Evolutionary conservation across 2,113 vertebrate species (phyloP).

Genomic region (Datnioides undecimradiatus): DNA sequence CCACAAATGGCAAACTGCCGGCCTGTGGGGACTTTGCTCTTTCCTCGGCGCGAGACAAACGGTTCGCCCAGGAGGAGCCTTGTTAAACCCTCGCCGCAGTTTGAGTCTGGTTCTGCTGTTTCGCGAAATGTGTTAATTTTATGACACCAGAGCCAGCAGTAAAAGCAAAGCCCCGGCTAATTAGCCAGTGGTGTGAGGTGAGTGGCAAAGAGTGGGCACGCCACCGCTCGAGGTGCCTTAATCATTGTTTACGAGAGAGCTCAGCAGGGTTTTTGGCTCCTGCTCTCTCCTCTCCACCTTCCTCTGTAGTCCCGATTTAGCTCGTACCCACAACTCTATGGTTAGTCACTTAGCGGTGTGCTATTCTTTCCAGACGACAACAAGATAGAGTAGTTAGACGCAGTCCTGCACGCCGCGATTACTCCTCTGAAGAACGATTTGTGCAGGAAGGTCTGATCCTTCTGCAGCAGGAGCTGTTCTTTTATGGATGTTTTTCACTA

Average conservation of each 20-base stretch:
- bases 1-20: constrained; percentile 60
- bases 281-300: constrained; percentile 59
- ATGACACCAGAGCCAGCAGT: constrained; percentile 77
- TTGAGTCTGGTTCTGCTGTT: constrained; percentile 69
- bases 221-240: constrained; percentile 75
- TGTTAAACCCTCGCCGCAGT: constrained; percentile 76
- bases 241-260: constrained; percentile 80
- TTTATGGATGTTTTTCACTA: constrained; percentile 59
- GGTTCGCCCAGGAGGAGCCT: constrained; percentile 74
- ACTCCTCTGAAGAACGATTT: constrained; percentile 33
- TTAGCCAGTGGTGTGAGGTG: constrained; percentile 76
- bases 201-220: constrained; percentile 74
- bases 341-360: constrained; percentile 13
- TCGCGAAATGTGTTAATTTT: constrained; percentile 84
- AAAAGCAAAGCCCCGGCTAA: constrained; percentile 81
- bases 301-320: constrained; percentile 51
- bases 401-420: constrained; percentile 22
- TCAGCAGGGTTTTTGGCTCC: constrained; percentile 72
- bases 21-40: constrained; percentile 64
- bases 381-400: constrained; percentile 23
- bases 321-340: constrained; percentile 25
- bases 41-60: constrained; percentile 60
- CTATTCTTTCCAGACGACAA: constrained; percentile 38
- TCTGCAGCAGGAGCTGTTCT: constrained; percentile 14
- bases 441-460: background rate